Percentiles rank a stretch among this genome's conserved stretches.
Evolutionary conservation across 2,113 vertebrate species (phyloP).

Genomic region (Bubo scandiacus): DNA sequence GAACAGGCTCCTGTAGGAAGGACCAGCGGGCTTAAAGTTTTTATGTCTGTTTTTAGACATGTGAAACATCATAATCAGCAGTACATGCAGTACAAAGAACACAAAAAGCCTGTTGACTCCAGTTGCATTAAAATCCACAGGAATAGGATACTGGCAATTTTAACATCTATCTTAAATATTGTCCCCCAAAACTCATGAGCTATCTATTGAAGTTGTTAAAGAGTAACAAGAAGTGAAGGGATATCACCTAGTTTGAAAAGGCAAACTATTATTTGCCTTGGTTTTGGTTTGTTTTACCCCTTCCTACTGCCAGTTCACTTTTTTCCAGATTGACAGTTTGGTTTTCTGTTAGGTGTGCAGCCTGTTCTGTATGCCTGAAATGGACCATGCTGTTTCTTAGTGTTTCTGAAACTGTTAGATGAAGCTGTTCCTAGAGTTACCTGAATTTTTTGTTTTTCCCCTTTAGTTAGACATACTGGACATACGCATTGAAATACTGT

Average conservation of each 20-base stretch:
- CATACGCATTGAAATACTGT: not conserved
- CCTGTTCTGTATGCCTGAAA: not conserved
- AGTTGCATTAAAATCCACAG: not conserved
- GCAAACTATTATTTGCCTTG: not conserved
- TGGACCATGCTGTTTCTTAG: not conserved
- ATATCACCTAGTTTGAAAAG: not conserved
- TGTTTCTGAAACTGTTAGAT: not conserved
- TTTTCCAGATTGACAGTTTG: not conserved
- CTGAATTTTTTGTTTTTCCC: not conserved
- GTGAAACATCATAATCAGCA: not conserved
- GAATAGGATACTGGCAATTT: not conserved
- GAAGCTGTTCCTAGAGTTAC: not conserved
- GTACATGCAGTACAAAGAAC: not conserved
- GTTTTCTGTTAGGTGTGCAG: not conserved
- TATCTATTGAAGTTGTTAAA: not conserved
- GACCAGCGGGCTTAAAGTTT: not conserved
- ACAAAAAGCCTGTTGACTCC: not conserved
- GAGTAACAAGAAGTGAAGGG: not conserved
- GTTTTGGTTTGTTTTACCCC: not conserved
- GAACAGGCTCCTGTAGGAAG: not conserved
- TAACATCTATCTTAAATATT: not conserved
- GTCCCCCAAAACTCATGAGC: not conserved
- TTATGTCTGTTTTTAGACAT: not conserved
- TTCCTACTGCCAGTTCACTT: not conserved
- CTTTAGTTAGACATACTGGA: not conserved